phyloP scores from a whole-genome alignment of 2,797 vertebrate genomes.

The Parambassis ranga region DNA sequence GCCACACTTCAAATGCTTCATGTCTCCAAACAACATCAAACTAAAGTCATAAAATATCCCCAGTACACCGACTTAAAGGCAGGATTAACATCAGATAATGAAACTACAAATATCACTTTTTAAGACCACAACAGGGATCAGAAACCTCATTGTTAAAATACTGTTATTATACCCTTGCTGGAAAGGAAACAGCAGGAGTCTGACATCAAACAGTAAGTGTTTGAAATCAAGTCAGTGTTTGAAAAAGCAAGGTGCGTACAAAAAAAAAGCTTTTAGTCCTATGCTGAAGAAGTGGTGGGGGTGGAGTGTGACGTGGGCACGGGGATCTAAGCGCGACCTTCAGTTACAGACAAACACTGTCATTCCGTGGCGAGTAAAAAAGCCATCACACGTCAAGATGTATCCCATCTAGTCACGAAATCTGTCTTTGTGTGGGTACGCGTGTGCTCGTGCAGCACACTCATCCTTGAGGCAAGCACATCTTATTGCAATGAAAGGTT shows the following conservation, averaged over 20 bases:
- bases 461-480: slow-evolving; percentile 13
- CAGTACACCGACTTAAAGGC: too few relatives aligned
- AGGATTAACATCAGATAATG: background rate
- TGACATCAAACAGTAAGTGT: slow-evolving; percentile 43
- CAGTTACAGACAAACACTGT: slow-evolving; percentile 48
- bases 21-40: too few relatives aligned
- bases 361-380: slow-evolving; percentile 39
- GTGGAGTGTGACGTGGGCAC: background rate
- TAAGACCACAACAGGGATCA: background rate
- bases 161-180: slow-evolving; percentile 9
- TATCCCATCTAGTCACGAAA: slow-evolving; percentile 32
- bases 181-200: slow-evolving; percentile 18
- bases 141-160: slow-evolving; percentile 9
- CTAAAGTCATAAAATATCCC: too few relatives aligned
- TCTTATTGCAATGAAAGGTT: slow-evolving; percentile 6
- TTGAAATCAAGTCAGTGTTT: slow-evolving; percentile 38
- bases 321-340: slow-evolving; percentile 43
- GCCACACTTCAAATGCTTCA: too few relatives aligned
- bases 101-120: background rate
- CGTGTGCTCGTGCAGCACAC: background rate
- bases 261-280: slow-evolving; percentile 7
- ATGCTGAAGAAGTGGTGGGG: slow-evolving; percentile 10
- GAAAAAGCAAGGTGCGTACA: slow-evolving; percentile 8
- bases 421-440: background rate
- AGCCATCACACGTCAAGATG: slow-evolving; percentile 44